Evolutionary conservation across 2,797 vertebrate genomes (phyloP), one percentile per base, ranked within the genome.

Genomic region (Glossophaga mutica): DNA sequence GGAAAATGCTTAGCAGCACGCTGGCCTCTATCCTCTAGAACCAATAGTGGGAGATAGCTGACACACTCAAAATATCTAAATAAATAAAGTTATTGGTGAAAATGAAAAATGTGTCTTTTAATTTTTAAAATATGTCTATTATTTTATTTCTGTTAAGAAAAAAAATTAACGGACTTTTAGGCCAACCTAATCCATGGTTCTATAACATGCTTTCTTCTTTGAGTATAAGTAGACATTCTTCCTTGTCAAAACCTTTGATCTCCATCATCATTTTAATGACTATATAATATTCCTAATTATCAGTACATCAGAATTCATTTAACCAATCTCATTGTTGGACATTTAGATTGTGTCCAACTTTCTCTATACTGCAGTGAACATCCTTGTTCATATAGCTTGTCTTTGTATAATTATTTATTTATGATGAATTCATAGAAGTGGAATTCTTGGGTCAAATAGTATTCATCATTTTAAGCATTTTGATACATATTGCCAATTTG

Each of bases 291-390:
- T 94, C 50, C 11, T 84, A n/a, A 50, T 87, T 67, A 42, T 68
- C 21, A 21, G 12, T 68, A 48, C 67, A 73, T 84, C 37, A 94
- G 57, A 86, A 86, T 83, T 90, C 92, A 78, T 34, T 96, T 88
- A 82, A n/a, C 3, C 19, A 73, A 24, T 68, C 22, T 50, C 42
- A 57, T 91, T 94, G 87, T 67, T 96, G 9, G 48, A 29, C 21
- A 34, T 52, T 50, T 48, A 76, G 26, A 5, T 76, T 77, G 37
- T 94, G 73, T 74, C 14, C 5, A 65, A 37, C 11, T 67, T 97
- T 57, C 89, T 24, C 37, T 76, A 3, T 42, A 6, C 26, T 81
- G 3, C 3, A 88, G 8, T 34, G 70, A 92, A 78, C 15, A 67
- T 84, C 29, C 14, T 68, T 86, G 2, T 50, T 70, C 26, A 29